These are phyloP conservation scores for Trisateles emortualis DNA, from an alignment of 2,888 invertebrate genomes.

Conservation along the genomic window DNA sequence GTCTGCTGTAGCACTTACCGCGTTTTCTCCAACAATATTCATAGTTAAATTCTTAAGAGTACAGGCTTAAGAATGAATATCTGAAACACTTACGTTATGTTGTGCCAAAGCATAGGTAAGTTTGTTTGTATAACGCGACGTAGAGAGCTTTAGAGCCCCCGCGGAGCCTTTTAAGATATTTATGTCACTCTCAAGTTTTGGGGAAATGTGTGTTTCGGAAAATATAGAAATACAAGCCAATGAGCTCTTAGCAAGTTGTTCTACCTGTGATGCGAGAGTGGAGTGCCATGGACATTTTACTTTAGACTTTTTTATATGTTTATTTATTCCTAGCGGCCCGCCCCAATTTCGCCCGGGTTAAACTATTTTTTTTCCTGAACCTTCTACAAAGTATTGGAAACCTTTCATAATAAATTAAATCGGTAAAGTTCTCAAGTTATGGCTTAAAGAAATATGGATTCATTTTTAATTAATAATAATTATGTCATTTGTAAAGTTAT, in stretches of 20 bases:
- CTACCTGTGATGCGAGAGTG: slow-evolving; percentile 5
- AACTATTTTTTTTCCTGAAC: too few species aligned
- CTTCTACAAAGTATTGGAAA: too few species aligned
- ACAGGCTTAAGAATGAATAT: slow-evolving; percentile 27
- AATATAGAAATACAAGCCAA: slow-evolving; percentile 16
- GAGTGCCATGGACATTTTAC: slow-evolving; percentile 9
- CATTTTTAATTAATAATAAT: too few species aligned
- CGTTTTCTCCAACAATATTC: slow-evolving; percentile 10
- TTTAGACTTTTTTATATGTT: slow-evolving; percentile 1
- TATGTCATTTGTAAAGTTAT: too few species aligned
- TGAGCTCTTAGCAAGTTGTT: slow-evolving; percentile 9
- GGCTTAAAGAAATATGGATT: too few species aligned
- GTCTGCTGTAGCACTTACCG: too few species aligned
- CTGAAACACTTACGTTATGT: slow-evolving; percentile 25
- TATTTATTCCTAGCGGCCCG: too few species aligned
- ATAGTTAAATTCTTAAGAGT: slow-evolving; percentile 28
- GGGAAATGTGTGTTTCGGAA: slow-evolving; percentile 26
- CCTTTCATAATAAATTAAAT: too few species aligned
- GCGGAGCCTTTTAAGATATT: slow-evolving; percentile 54
- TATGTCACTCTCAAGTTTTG: slow-evolving; percentile 47
- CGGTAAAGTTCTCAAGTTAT: too few species aligned
- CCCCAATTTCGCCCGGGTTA: too few species aligned
- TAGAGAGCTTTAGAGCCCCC: slow-evolving; percentile 41
- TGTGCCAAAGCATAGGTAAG: slow-evolving; percentile 35
- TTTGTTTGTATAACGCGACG: slow-evolving; percentile 33